Evolutionary conservation across 53 echinoderm and acorn worm genomes (phyloP), one percentile per base, ranked within the genome.

Genomic region (Mesocentrotus franciscanus): DNA sequence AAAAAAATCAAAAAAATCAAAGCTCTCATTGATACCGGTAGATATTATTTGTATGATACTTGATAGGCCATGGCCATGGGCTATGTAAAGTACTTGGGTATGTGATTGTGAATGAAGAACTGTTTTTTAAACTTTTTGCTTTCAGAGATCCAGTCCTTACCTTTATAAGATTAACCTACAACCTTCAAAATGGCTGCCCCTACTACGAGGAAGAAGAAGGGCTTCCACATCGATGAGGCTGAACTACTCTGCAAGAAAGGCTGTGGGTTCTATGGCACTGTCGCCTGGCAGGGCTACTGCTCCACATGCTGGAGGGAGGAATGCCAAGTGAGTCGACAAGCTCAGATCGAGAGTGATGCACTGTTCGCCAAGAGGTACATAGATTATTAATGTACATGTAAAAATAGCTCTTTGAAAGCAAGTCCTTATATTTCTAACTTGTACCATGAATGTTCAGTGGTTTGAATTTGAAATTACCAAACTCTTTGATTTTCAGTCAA

Each of bases 211-310:
- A 98, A 97, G 95, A 98, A 98, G 97, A 95, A 96, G 55, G 97
- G 95, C 60, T 98, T 98, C 93, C 98, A 98, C 85, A 95, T 98
- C 17, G 97, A 98, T 49, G 98, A 98, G 94, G 95, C 97, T 30
- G 98, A 98, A 56, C 96, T 98, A 39, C 93, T 97, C 30, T 98
- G 98, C 89, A 98, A 97, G 96, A 98, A 96, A 92, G 98, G 98
- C 49, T 98, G 98, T 95, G 98, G 97, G 85, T 98, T 98, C 97
- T 98, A 98, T 95, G 97, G 98, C 75, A 98, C 97, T 56, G 96
- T 95, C 1, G 97, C 97, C 5, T 98, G 98, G 98, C 97, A 97
- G 91, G 98, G 98, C 35, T 97, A 96, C 94, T 98, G 98, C 95
- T 98, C 98, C 30, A 98, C 97, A 90, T 98, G 98, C 85, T 98